These are phyloP conservation scores for Periparus ater DNA, from an alignment of 2,797 vertebrate genomes.

Conservation along the genomic window DNA sequence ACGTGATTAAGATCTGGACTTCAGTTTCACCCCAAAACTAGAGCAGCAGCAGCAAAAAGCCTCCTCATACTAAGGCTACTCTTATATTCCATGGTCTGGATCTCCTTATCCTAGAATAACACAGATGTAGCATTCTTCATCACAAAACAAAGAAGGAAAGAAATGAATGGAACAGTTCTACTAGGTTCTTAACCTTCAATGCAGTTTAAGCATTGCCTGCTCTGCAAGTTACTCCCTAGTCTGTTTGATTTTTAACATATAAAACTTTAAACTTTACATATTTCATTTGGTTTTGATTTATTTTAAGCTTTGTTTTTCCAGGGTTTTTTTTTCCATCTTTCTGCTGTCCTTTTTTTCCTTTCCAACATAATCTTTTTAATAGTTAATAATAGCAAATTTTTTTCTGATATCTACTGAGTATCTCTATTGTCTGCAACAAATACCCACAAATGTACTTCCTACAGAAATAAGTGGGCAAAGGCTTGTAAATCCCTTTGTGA, in stretches of 20 bases:
- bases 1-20: not conserved
- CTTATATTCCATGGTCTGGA: not conserved
- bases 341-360: not conserved
- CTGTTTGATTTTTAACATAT: not conserved
- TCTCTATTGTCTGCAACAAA: not conserved
- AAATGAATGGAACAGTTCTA: not conserved
- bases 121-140: not conserved
- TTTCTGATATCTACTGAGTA: not conserved
- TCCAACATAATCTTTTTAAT: not conserved
- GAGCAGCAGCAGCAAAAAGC: not conserved
- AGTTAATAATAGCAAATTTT: not conserved
- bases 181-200: not conserved
- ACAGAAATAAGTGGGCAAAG: not conserved
- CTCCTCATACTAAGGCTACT: not conserved
- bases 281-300: not conserved
- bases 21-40: not conserved
- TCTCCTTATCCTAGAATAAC: not conserved
- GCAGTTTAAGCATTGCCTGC: not conserved
- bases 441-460: not conserved
- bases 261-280: not conserved
- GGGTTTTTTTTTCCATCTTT: not conserved
- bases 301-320: not conserved
- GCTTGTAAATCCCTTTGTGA: not conserved
- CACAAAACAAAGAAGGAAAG: not conserved
- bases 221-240: not conserved